A percentile compares a stretch with the other conserved stretches of the same genome.
Conservation (phyloP, 1,140 invertebrate genomes). For the Ladona fulva region DNA sequence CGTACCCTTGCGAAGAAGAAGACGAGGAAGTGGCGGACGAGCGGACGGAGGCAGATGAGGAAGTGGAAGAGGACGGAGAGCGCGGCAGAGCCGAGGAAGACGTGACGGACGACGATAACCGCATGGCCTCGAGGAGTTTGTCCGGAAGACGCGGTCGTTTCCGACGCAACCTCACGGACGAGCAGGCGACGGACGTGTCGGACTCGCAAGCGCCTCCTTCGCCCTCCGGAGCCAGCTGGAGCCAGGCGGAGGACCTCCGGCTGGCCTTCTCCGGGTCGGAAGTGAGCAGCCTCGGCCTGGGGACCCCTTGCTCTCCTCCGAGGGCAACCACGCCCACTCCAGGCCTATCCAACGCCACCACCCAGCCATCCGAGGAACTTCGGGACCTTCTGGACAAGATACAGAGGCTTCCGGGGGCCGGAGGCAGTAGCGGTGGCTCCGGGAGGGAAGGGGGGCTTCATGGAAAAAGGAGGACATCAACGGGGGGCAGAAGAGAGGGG, state of each 20-base stretch:
- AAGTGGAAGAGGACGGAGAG: background rate
- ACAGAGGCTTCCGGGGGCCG: constrained; percentile 45
- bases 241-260: background rate
- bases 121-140: constrained; percentile 37
- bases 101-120: background rate
- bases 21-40: constrained; percentile 23
- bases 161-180: constrained; percentile 5
- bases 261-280: constrained; percentile 44
- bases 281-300: constrained; percentile 52
- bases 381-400: constrained; percentile 57
- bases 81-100: background rate
- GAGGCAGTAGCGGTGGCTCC: background rate
- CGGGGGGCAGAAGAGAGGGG: background rate
- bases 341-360: background rate
- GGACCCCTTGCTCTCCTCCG: constrained; percentile 55
- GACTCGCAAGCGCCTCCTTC: background rate
- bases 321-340: constrained; percentile 66
- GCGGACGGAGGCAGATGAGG: constrained; percentile 20
- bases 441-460: background rate
- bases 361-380: constrained; percentile 38
- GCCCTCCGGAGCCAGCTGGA: background rate
- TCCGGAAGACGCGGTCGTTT: background rate
- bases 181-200: constrained; percentile 17
- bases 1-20: constrained; percentile 55
- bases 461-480: background rate